Evolutionary conservation across 2,888 invertebrate genomes (phyloP).

Genomic region (Hemaris fuciformis): DNA sequence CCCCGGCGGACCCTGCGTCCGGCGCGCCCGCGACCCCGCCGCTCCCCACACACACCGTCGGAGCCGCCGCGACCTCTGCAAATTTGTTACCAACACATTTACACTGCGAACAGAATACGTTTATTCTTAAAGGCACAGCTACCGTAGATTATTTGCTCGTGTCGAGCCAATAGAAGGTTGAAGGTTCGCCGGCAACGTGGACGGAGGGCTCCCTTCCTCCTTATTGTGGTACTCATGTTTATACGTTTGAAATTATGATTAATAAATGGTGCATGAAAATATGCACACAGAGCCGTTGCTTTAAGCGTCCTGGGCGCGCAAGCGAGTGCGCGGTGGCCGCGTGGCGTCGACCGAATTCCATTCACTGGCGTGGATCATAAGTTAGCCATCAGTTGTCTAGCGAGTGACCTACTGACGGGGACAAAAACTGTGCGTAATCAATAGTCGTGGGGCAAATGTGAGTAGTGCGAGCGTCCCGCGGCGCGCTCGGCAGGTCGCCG

Average conservation of each 20-base stretch:
- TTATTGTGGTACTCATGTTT: no score
- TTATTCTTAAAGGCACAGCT: not conserved
- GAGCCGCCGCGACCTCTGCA: not conserved
- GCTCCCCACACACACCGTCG: not conserved
- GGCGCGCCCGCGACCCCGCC: not conserved
- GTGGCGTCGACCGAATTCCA: not conserved
- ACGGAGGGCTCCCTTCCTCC: no score
- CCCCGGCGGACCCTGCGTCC: not conserved
- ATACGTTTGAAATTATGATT: no score
- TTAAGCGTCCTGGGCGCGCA: not conserved
- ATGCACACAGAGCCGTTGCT: no score
- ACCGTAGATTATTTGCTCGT: not conserved
- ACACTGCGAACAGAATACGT: not conserved
- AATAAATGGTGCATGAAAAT: no score
- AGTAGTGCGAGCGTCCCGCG: conserved; percentile 18
- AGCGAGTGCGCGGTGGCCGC: not conserved
- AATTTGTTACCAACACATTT: conserved; percentile 3
- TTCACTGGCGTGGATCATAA: not conserved
- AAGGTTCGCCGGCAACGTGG: no score
- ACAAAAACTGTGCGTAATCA: conserved; percentile 8
- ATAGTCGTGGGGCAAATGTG: conserved; percentile 16
- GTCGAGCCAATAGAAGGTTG: no score
- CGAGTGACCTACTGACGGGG: not conserved
- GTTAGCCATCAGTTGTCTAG: not conserved
- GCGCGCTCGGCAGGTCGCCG: conserved; percentile 12